Conservation (phyloP, 2,113 vertebrate genomes). For the Limnothrissa miodon region DNA sequence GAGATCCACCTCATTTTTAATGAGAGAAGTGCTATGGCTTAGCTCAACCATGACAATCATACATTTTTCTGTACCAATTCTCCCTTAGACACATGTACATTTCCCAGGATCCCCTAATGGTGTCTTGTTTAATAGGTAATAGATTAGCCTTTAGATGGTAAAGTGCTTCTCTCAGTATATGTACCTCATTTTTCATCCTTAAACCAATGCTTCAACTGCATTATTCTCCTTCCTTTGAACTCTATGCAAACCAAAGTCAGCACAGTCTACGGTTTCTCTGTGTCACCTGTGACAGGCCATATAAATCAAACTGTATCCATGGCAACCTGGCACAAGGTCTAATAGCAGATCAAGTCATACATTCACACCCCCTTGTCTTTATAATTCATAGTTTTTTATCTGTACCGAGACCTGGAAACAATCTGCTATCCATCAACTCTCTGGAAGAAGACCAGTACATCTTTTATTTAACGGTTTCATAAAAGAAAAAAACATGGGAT, state of each 20-base stretch:
- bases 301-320: slow-evolving; percentile 35
- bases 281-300: background rate
- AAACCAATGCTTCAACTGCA: background rate
- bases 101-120: background rate
- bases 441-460: background rate
- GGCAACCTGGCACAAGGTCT: slow-evolving; percentile 26
- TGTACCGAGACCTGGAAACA: background rate
- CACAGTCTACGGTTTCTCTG: slow-evolving; percentile 16
- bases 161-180: background rate
- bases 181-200: background rate
- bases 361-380: background rate
- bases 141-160: background rate
- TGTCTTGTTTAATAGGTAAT: background rate
- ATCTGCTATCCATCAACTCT: background rate
- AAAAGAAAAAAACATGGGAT: background rate
- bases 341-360: background rate
- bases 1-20: background rate
- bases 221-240: background rate
- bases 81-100: background rate
- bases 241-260: slow-evolving; percentile 24
- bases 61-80: background rate
- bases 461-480: background rate
- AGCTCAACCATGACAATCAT: background rate
- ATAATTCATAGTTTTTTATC: background rate
- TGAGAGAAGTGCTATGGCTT: background rate